Percentiles rank a stretch among this genome's conserved stretches.
phyloP scores from a whole-genome alignment of 1,140 invertebrate species.

The Lithobius niger region DNA sequence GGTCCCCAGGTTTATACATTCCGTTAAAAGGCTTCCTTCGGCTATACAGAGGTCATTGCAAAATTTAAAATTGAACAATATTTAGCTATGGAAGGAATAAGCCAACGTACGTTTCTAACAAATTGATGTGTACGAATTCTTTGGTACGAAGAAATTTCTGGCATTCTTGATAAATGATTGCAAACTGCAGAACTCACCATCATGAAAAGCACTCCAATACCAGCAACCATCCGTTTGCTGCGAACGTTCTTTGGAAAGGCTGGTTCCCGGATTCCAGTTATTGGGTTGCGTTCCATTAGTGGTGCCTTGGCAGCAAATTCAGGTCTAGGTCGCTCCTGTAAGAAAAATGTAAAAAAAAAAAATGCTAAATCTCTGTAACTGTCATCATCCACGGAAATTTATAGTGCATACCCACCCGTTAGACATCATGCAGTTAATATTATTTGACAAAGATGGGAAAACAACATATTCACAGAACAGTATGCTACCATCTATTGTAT shows the following conservation, averaged over 20 bases:
- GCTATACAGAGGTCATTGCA: too few species aligned
- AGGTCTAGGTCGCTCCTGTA: slow-evolving; percentile 41
- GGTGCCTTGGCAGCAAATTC: slow-evolving; percentile 41
- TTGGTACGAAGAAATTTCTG: too few species aligned
- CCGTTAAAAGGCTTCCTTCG: too few species aligned
- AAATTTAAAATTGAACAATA: neutral
- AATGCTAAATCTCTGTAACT: neutral
- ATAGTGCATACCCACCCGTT: too few species aligned
- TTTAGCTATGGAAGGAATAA: neutral
- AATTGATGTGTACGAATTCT: too few species aligned
- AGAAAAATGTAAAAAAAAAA: slow-evolving; percentile 10
- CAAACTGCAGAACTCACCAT: slow-evolving; percentile 30
- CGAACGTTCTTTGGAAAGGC: slow-evolving; percentile 38
- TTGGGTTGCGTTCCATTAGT: slow-evolving; percentile 34
- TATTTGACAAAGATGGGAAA: too few species aligned
- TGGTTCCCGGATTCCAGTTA: slow-evolving; percentile 42
- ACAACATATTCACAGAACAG: too few species aligned
- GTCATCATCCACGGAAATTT: too few species aligned
- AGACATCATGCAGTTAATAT: neutral
- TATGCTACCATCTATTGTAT: too few species aligned
- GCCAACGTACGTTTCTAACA: neutral
- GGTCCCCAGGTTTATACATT: too few species aligned
- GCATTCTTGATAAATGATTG: too few species aligned
- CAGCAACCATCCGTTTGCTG: slow-evolving; percentile 34
- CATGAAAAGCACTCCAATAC: slow-evolving; percentile 35